Evolutionary conservation across 2,797 vertebrate species (phyloP), one percentile per base, ranked within the genome.

Genomic region (Dendrocincla fuliginosa): DNA sequence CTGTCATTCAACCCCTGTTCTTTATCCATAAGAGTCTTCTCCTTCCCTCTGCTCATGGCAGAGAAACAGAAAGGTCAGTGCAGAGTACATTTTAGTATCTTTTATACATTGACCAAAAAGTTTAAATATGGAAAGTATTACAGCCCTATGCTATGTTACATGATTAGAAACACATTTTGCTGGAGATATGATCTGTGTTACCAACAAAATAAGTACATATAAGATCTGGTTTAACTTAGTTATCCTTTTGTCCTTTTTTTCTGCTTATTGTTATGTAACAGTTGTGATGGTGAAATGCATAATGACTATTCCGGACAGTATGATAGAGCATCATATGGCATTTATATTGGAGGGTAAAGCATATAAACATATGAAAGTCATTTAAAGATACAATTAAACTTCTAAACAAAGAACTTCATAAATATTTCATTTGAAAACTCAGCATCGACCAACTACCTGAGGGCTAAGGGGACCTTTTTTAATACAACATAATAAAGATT

Each of bases 121-220:
- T 71, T 96, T 93, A 97, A 98, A 97, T 97, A 97, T 98, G 98
- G 98, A 98, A 98, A 97, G 90, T 94, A 97, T 98, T 98, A 97
- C 67, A 90, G 93, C 89, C 90, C 94, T 92, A 93, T 93, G 95
- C 87, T 97, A 93, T 90, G 89, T 95, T 96, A 87, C 93, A 79
- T 97, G 96, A 98, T 98, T 97, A 96, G 94, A 98, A 98, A 96
- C 98, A 98, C 96, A 95, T 98, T 98, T 97, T 95, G 61, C 95
- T 93, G 86, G 84, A 97, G 97, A 98, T 98, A 97, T 25, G 84
- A 97, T 98, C 97, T 95, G 76, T 95, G 90, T 98, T 97, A 96
- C 96, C 97, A 97, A 95, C 94, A 97, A 96, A 98, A 96, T 97
- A 97, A 97, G 87, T 97, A 96, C 92, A 91, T 97, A 97, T 90